phyloP scores from a whole-genome alignment of 1,140 invertebrate species.

The Bacillus rossius region DNA sequence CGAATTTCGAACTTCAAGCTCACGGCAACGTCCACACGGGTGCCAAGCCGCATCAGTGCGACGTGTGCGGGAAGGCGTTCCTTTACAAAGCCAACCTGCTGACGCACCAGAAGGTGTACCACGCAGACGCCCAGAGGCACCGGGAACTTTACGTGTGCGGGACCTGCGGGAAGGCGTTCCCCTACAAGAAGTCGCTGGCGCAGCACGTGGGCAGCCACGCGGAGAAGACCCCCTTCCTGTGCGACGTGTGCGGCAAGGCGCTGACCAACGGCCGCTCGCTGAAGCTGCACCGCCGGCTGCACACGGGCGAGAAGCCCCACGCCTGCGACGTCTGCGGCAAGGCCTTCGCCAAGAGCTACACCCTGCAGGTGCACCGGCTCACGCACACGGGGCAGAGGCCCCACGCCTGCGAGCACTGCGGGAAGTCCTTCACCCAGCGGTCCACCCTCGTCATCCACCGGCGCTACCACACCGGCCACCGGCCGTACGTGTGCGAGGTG shows the following conservation, averaged over 20 bases:
- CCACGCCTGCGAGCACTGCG: conserved; percentile 52
- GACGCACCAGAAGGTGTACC: conserved; percentile 34
- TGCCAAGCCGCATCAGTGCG: conserved; percentile 57
- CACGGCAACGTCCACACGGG: conserved; percentile 44
- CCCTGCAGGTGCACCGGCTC: conserved; percentile 57
- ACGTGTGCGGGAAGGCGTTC: conserved; percentile 51
- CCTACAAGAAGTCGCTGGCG: conserved; percentile 59
- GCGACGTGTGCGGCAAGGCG: conserved; percentile 41
- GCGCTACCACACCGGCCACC: conserved; percentile 68
- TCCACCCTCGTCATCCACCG: conserved; percentile 69
- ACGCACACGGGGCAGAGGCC: conserved; percentile 45
- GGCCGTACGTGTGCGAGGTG: conserved; percentile 63
- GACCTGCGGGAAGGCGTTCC: conserved; percentile 67
- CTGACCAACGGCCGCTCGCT: conserved; percentile 52
- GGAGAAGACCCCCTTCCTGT: conserved; percentile 43
- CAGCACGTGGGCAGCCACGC: conserved; percentile 72
- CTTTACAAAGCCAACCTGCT: conserved; percentile 54
- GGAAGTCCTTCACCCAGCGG: conserved; percentile 72
- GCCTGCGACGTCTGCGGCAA: conserved; percentile 41
- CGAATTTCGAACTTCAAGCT: background rate
- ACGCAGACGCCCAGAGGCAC: conserved; percentile 15
- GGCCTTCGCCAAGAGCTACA: conserved; percentile 58
- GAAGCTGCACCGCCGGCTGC: conserved; percentile 50
- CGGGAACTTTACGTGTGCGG: conserved; percentile 64
- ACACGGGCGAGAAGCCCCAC: conserved; percentile 43